Evolutionary conservation across 2,113 vertebrate species (phyloP).

Genomic region (Polypterus bichir): DNA sequence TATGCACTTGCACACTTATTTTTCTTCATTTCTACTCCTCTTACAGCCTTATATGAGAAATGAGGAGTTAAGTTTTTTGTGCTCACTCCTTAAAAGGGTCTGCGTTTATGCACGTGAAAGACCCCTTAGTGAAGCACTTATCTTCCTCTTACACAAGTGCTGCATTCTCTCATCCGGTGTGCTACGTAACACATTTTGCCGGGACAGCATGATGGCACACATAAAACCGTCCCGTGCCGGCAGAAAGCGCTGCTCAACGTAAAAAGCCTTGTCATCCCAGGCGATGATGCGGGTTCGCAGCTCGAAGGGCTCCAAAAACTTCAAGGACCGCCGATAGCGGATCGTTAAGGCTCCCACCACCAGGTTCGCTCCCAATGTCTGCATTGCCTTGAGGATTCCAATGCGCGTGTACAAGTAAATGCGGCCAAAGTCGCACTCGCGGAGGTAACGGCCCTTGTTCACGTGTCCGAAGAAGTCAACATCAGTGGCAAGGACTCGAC

Average conservation of each 20-base stretch:
- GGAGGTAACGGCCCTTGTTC: conserved; percentile 80
- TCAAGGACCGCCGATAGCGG: conserved; percentile 63
- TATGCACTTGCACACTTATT: no score
- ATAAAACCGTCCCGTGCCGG: conserved; percentile 62
- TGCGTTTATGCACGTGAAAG: no score
- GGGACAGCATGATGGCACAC: conserved; percentile 59
- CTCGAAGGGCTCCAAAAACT: conserved; percentile 57
- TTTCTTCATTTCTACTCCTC: no score
- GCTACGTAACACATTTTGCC: conserved; percentile 58
- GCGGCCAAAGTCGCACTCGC: conserved; percentile 80
- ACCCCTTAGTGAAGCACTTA: conserved; percentile 7
- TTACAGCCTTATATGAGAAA: no score
- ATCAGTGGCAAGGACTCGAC: conserved; percentile 67
- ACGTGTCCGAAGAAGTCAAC: conserved; percentile 78
- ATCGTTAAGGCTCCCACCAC: conserved; percentile 68
- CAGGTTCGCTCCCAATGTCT: conserved; percentile 48
- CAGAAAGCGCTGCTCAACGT: conserved; percentile 67
- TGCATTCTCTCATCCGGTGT: conserved; percentile 57
- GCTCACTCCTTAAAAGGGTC: no score
- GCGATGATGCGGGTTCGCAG: conserved; percentile 62
- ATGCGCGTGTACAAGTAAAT: conserved; percentile 58
- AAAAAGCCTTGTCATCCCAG: conserved; percentile 75
- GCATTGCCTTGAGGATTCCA: conserved; percentile 55
- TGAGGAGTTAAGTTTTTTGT: no score
- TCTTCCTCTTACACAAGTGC: conserved; percentile 56